Evolutionary conservation across 2,888 invertebrate genomes (phyloP).

Genomic region (Cosmia pyralina): DNA sequence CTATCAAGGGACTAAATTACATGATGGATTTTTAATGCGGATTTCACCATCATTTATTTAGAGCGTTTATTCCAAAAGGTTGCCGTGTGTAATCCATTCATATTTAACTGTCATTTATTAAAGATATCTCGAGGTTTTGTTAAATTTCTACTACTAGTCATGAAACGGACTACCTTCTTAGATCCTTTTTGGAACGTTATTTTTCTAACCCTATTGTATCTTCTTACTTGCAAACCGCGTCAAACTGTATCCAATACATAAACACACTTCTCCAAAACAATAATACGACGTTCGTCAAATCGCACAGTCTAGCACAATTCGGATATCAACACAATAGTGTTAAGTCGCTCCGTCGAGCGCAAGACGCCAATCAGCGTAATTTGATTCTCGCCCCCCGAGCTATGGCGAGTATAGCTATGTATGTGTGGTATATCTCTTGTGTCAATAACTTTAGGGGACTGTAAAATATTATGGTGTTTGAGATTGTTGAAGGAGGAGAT

Average conservation of each 20-base stretch:
- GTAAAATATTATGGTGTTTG: slow-evolving; percentile 40
- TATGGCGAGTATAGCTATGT: slow-evolving; percentile 6
- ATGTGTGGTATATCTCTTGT: slow-evolving; percentile 30
- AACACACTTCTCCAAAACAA: slow-evolving; percentile 7
- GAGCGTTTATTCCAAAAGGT: too few relatives aligned
- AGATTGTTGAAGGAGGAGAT: background rate
- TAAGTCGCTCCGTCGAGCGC: slow-evolving; percentile 72
- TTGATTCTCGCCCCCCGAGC: slow-evolving; percentile 58
- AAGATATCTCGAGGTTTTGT: too few relatives aligned
- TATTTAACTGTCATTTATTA: too few relatives aligned
- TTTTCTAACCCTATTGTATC: background rate
- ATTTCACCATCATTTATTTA: too few relatives aligned
- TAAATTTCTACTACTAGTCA: too few relatives aligned
- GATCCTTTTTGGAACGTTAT: background rate
- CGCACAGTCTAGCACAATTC: slow-evolving; percentile 38
- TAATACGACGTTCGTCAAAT: slow-evolving; percentile 35
- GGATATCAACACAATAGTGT: slow-evolving; percentile 64
- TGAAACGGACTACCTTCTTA: too few relatives aligned
- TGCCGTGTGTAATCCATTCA: too few relatives aligned
- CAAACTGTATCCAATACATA: background rate
- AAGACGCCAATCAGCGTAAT: slow-evolving; percentile 70
- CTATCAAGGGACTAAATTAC: too few relatives aligned
- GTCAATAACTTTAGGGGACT: slow-evolving; percentile 47
- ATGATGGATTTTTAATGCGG: too few relatives aligned
- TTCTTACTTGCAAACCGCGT: background rate